These are phyloP conservation scores for Periophthalmus modestus DNA, from an alignment of 2,113 vertebrate genomes.

Conservation along the genomic window DNA sequence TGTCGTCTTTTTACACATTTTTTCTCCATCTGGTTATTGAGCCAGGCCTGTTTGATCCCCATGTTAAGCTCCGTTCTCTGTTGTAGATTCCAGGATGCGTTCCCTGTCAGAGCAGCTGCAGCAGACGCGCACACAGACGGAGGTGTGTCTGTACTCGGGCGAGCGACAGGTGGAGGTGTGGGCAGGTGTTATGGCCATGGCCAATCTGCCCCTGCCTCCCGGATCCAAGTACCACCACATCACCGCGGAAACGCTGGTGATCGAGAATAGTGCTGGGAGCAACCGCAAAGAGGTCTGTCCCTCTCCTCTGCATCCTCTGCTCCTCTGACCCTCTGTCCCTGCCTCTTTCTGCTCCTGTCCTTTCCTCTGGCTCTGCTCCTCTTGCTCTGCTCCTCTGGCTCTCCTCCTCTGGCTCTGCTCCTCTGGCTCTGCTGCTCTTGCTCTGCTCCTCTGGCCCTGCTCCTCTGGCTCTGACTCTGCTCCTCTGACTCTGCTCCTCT, in stretches of 20 bases:
- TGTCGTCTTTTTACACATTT: too few species aligned
- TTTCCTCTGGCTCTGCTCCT: too few species aligned
- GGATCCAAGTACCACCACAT: slow-evolving; percentile 75
- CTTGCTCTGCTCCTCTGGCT: too few species aligned
- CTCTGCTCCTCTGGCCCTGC: too few species aligned
- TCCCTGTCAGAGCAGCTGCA: slow-evolving; percentile 72
- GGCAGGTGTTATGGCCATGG: slow-evolving; percentile 63
- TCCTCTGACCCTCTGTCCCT: not conserved
- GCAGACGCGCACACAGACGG: slow-evolving; percentile 63
- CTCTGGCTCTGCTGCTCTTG: fast-evolving
- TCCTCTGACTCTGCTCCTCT: not conserved
- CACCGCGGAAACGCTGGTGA: slow-evolving; percentile 72
- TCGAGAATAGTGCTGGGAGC: slow-evolving; percentile 67
- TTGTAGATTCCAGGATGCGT: slow-evolving; percentile 54
- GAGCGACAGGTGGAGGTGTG: slow-evolving; percentile 69
- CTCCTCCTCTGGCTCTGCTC: too few species aligned
- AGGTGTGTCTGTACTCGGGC: slow-evolving; percentile 65
- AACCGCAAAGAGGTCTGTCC: slow-evolving; percentile 70
- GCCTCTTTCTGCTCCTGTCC: too few species aligned
- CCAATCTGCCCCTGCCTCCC: slow-evolving; percentile 71
- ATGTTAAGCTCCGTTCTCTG: not conserved
- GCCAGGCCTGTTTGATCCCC: too few species aligned
- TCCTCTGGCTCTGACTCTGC: too few species aligned
- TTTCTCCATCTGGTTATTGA: too few species aligned
- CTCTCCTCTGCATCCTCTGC: not conserved